These are phyloP conservation scores for Ormyrus pomaceus DNA, from an alignment of 2,888 invertebrate genomes.

Conservation along the genomic window DNA sequence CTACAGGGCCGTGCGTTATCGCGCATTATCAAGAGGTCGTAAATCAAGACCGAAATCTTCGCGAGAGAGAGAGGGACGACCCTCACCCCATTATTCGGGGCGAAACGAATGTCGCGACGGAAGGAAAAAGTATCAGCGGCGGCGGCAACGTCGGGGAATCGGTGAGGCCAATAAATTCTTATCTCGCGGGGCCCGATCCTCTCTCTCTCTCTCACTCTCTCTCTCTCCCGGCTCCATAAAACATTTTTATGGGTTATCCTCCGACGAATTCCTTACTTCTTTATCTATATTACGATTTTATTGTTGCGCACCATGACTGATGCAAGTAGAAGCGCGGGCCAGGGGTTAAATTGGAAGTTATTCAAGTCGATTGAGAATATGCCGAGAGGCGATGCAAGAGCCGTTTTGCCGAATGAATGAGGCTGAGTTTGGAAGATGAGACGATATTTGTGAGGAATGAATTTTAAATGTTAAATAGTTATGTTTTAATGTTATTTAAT, in stretches of 20 bases:
- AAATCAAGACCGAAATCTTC: constrained; percentile 24
- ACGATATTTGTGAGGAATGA: too few species aligned
- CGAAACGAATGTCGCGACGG: background rate
- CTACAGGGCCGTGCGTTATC: background rate
- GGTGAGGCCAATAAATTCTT: constrained; percentile 27
- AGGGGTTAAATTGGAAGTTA: too few species aligned
- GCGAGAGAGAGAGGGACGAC: background rate
- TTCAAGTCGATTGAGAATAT: too few species aligned
- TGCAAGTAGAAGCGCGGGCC: background rate
- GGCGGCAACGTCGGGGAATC: background rate
- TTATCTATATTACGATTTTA: constrained; percentile 25
- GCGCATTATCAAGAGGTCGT: background rate
- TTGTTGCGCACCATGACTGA: background rate
- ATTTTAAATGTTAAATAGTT: too few species aligned
- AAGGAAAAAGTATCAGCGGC: background rate
- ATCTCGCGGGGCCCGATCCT: background rate
- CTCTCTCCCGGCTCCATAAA: background rate
- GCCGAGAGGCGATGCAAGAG: too few species aligned
- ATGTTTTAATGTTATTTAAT: too few species aligned
- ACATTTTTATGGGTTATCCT: constrained; percentile 14
- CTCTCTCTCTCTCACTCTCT: background rate
- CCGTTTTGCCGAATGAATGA: too few species aligned
- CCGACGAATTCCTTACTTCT: constrained; percentile 4
- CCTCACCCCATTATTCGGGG: background rate
- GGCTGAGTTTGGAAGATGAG: too few species aligned